phyloP scores from a whole-genome alignment of 2,797 vertebrate genomes.

The Diceros bicornis region DNA sequence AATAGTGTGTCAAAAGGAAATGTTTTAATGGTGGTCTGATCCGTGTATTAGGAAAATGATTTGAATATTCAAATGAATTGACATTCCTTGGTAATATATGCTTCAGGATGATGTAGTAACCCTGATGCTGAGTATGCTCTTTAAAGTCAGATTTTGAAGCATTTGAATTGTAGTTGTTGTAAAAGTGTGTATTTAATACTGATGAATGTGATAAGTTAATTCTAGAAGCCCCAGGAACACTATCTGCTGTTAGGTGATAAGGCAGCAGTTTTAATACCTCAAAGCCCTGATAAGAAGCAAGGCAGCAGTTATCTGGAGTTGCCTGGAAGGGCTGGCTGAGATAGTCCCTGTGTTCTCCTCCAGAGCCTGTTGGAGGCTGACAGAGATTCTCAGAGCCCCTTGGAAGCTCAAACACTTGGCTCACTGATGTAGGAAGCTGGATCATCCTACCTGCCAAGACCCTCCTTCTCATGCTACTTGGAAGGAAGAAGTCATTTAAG shows the following conservation, averaged over 20 bases:
- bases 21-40: background rate
- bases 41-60: constrained; percentile 6
- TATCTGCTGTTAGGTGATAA: constrained; percentile 35
- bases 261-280: background rate
- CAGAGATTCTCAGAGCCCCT: background rate
- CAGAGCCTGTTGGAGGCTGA: background rate
- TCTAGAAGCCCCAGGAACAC: constrained; percentile 20
- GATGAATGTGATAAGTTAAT: background rate
- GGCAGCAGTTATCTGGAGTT: background rate
- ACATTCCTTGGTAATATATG: background rate
- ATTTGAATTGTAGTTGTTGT: constrained; percentile 4
- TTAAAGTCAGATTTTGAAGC: constrained; percentile 35
- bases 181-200: constrained; percentile 6
- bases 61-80: constrained; percentile 42
- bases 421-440: background rate
- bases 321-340: background rate
- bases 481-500: background rate
- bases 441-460: background rate
- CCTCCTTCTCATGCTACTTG: background rate
- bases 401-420: background rate
- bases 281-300: background rate
- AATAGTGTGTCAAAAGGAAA: background rate
- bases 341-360: background rate
- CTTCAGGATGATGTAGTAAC: background rate
- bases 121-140: background rate